phyloP scores from a whole-genome alignment of 30 jellyfish, hydroid and myxozoan species.

The Clytia hemisphaerica region DNA sequence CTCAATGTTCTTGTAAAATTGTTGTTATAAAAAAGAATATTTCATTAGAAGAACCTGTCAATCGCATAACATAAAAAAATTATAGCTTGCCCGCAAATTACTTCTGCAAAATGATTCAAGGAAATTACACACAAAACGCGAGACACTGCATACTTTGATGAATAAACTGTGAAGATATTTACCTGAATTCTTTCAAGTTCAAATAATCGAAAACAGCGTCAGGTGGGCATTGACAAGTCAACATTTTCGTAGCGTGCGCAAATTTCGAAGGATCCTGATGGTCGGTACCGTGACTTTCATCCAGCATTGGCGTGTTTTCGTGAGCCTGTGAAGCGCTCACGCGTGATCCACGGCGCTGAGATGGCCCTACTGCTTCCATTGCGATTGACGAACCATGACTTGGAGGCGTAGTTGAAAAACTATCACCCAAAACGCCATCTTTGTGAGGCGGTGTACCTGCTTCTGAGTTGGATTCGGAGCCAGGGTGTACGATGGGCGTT shows the following conservation, averaged over 20 bases:
- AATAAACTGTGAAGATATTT: background rate
- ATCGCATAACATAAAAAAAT: too few relatives aligned
- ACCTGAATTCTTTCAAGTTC: slow-evolving; percentile 88
- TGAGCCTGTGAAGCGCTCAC: background rate
- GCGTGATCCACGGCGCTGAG: too few relatives aligned
- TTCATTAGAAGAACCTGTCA: too few relatives aligned
- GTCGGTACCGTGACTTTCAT: background rate
- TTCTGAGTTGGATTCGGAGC: background rate
- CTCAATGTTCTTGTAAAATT: too few relatives aligned
- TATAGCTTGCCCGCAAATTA: too few relatives aligned
- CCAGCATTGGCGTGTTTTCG: slow-evolving; percentile 23
- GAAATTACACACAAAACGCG: background rate
- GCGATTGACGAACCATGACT: too few relatives aligned
- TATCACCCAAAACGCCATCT: too few relatives aligned
- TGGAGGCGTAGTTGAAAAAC: too few relatives aligned
- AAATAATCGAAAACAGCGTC: slow-evolving; percentile 88
- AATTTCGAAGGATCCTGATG: background rate
- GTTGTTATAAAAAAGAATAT: too few relatives aligned
- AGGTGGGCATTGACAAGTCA: slow-evolving; percentile 91
- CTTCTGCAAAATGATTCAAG: too few relatives aligned
- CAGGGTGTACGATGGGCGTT: background rate
- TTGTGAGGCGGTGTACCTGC: slow-evolving; percentile 30
- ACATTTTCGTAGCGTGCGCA: slow-evolving; percentile 25
- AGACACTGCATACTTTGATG: background rate
- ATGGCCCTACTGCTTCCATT: too few relatives aligned